Percentiles rank a stretch among this genome's conserved stretches.
phyloP scores from a whole-genome alignment of 2,113 vertebrate genomes.

The Thomomys bottae region DNA sequence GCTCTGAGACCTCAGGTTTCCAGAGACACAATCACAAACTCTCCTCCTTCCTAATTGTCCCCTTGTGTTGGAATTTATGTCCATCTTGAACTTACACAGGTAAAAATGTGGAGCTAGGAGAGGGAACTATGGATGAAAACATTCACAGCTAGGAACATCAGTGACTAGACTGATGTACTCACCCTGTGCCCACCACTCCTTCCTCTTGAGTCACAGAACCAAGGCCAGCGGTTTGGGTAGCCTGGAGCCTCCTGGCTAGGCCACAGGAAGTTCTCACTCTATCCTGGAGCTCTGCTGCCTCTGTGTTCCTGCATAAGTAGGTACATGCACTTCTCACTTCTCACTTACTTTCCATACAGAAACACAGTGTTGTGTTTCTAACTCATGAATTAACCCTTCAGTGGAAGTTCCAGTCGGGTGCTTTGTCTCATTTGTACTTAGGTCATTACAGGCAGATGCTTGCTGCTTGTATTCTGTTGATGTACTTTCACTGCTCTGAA shows the following conservation, averaged over 20 bases:
- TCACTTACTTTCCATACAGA: background rate
- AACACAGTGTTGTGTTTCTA: background rate
- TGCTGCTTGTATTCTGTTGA: background rate
- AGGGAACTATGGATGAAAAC: background rate
- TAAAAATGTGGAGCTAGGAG: background rate
- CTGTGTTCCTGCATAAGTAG: background rate
- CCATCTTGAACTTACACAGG: background rate
- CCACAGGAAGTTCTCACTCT: background rate
- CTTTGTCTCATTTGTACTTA: background rate
- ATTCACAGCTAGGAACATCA: no score
- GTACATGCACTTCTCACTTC: background rate
- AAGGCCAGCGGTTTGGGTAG: background rate
- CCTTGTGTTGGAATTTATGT: background rate
- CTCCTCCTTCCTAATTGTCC: background rate
- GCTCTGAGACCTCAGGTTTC: background rate
- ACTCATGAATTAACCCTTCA: background rate
- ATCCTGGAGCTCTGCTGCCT: background rate
- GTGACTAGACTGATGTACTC: no score
- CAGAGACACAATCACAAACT: background rate
- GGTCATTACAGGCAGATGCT: background rate
- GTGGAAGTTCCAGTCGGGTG: rapidly evolving
- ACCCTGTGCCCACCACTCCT: rapidly evolving
- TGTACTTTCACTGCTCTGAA: background rate
- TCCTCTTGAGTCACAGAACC: background rate
- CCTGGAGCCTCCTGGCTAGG: background rate